These are phyloP conservation scores for Chinchilla lanigera DNA, from an alignment of 2,113 vertebrate species.

Conservation along the genomic window DNA sequence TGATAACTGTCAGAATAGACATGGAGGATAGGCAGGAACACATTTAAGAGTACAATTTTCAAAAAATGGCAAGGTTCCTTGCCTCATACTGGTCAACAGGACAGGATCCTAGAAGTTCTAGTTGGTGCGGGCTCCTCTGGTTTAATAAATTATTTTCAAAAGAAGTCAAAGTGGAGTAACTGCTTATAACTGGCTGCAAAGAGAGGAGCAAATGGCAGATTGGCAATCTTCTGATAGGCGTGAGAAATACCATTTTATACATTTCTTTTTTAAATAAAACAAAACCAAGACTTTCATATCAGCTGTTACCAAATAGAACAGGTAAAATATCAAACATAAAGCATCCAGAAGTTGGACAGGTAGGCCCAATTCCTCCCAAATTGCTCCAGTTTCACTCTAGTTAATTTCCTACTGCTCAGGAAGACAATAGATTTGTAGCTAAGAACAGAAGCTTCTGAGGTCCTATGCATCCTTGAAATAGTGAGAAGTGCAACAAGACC, in stretches of 20 bases:
- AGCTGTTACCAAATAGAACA: conserved; percentile 51
- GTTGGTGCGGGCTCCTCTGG: background rate
- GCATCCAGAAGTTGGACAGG: conserved; percentile 35
- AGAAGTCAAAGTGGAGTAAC: background rate
- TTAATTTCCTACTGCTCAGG: background rate
- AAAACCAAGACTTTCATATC: conserved; percentile 41
- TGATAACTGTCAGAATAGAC: conserved; percentile 54
- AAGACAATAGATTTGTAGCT: conserved; percentile 18
- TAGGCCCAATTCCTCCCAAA: background rate
- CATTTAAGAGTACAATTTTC: conserved; percentile 42
- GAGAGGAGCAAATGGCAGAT: background rate
- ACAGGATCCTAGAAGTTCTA: conserved; percentile 27
- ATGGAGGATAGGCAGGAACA: background rate
- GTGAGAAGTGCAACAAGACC: background rate
- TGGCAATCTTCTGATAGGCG: conserved; percentile 13
- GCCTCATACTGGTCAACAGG: background rate
- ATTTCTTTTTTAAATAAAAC: background rate
- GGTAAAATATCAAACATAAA: background rate
- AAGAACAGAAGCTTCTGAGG: background rate
- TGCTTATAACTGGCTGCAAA: background rate
- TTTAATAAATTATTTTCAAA: background rate
- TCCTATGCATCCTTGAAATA: conserved; percentile 52
- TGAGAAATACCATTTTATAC: background rate
- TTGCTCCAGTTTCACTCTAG: conserved; percentile 24
- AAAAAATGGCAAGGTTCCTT: background rate